A percentile compares a stretch with the other conserved stretches of the same genome.
phyloP scores from a whole-genome alignment of 2,888 invertebrate species.

The Artemia sinica region DNA sequence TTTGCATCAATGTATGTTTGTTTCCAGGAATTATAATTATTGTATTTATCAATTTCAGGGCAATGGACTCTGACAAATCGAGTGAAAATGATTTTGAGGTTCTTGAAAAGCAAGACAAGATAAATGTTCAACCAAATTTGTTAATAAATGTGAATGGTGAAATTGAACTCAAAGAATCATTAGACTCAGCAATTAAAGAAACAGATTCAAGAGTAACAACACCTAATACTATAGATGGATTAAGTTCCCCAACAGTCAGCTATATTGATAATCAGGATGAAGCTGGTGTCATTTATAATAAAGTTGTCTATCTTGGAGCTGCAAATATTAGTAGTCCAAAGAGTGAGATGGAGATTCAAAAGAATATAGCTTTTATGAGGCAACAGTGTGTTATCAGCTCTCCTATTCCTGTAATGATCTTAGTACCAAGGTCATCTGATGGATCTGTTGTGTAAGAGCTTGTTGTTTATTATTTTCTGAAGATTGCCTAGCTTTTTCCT shows the following conservation, averaged over 20 bases:
- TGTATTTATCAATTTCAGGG: too few relatives aligned
- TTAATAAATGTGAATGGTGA: conserved; percentile 1
- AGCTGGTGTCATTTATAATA: conserved; percentile 77
- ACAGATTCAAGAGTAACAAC: conserved; percentile 1
- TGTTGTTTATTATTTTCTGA: not conserved
- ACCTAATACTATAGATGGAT: conserved; percentile 25
- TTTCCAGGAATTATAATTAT: too few relatives aligned
- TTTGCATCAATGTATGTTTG: too few relatives aligned
- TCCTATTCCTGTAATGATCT: conserved; percentile 74
- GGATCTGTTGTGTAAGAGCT: conserved; percentile 71
- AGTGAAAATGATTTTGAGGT: conserved; percentile 6
- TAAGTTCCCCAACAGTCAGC: conserved; percentile 48
- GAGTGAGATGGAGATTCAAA: conserved; percentile 75
- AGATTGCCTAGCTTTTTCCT: not conserved
- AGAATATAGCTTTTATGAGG: conserved; percentile 79
- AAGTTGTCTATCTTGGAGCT: conserved; percentile 80
- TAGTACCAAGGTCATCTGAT: conserved; percentile 78
- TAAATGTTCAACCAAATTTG: not conserved
- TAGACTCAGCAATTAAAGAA: conserved; percentile 6
- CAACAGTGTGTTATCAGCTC: conserved; percentile 48
- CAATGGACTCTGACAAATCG: not conserved
- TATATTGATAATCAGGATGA: conserved; percentile 39
- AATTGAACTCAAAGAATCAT: not conserved
- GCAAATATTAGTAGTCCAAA: conserved; percentile 79
- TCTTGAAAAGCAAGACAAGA: conserved; percentile 8